A percentile compares a stretch with the other conserved stretches of the same genome.
phyloP scores from a whole-genome alignment of 2,888 invertebrate species.

The Mellilla xanthometata region DNA sequence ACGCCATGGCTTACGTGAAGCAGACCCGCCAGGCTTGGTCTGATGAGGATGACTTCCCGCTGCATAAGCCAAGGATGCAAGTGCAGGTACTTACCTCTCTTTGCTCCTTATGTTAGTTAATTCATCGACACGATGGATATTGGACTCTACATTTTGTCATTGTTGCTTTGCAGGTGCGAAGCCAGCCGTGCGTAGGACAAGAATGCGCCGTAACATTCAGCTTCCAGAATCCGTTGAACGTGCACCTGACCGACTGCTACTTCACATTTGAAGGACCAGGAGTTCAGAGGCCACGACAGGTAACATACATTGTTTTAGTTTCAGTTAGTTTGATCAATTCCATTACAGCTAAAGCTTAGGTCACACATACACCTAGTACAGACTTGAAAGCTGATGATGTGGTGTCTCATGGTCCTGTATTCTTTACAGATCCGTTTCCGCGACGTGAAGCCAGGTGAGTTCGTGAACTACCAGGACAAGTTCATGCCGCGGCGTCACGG shows the following conservation, averaged over 20 bases:
- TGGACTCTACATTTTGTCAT: no score
- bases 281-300: constrained; percentile 83
- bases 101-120: background rate
- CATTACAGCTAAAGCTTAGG: no score
- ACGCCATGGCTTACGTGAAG: constrained; percentile 87
- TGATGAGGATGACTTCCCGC: constrained; percentile 87
- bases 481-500: constrained; percentile 83
- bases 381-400: no score
- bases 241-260: constrained; percentile 85
- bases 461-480: constrained; percentile 83
- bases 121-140: no score
- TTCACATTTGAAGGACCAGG: constrained; percentile 88
- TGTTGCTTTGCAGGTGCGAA: constrained; percentile 57
- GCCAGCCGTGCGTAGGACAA: constrained; percentile 77
- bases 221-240: constrained; percentile 86
- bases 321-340: no score
- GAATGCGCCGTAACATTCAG: constrained; percentile 81
- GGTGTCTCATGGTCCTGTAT: no score
- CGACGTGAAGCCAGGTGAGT: constrained; percentile 85
- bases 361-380: no score
- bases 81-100: constrained; percentile 74
- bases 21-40: constrained; percentile 90
- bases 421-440: constrained; percentile 75
- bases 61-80: constrained; percentile 86
- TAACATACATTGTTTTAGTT: constrained; percentile 44